phyloP scores from a whole-genome alignment of 1,140 invertebrate genomes.

The Nautilus pompilius region DNA sequence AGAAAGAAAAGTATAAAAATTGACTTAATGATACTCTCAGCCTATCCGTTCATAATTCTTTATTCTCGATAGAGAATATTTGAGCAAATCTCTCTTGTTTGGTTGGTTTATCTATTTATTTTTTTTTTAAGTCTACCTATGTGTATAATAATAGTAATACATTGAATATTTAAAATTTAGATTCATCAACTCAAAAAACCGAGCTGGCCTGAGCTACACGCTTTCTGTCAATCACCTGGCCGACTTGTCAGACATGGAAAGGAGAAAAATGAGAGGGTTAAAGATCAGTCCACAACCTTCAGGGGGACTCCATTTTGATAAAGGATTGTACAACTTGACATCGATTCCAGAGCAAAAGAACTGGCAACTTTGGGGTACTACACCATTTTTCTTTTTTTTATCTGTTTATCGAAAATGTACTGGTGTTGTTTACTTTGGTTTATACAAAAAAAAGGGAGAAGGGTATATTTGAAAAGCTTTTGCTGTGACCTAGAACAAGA shows the following conservation, averaged over 20 bases:
- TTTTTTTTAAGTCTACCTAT: constrained; percentile 2
- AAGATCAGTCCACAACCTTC: constrained; percentile 62
- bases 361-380: constrained; percentile 64
- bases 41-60: too few species aligned
- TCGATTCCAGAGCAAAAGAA: constrained; percentile 62
- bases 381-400: background rate
- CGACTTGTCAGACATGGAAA: constrained; percentile 75
- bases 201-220: constrained; percentile 70
- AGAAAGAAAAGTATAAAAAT: too few species aligned
- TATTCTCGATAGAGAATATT: too few species aligned
- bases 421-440: background rate
- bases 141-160: too few species aligned
- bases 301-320: constrained; percentile 72
- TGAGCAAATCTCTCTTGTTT: background rate
- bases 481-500: too few species aligned
- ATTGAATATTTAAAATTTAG: constrained; percentile 60
- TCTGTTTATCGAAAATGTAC: background rate
- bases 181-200: constrained; percentile 81
- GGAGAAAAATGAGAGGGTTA: constrained; percentile 76
- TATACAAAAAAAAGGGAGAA: too few species aligned
- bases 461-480: too few species aligned
- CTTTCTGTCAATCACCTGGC: constrained; percentile 85
- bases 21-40: too few species aligned
- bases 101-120: background rate
- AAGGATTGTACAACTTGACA: constrained; percentile 32